A percentile compares a stretch with the other conserved stretches of the same genome.
Evolutionary conservation across 2,797 vertebrate genomes (phyloP).

Genomic region (Falco berigora): DNA sequence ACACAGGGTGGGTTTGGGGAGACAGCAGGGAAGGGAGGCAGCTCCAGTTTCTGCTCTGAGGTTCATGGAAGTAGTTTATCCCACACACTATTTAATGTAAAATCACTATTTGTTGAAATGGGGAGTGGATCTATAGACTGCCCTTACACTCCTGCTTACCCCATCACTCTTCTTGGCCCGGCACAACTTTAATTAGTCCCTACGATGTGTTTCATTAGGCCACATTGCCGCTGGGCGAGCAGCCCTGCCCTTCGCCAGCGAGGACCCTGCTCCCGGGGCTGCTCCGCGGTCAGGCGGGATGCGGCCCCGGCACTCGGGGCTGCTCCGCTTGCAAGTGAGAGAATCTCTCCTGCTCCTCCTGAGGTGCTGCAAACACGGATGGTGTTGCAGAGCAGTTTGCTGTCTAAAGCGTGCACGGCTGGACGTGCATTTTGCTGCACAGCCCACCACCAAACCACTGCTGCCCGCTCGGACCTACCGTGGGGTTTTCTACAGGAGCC

Average conservation of each 20-base stretch:
- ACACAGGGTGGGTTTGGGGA: not conserved
- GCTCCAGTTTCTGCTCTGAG: not conserved
- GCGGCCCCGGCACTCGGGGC: fast-evolving
- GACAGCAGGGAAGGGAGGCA: not conserved
- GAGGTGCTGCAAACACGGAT: not conserved
- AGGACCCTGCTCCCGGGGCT: fast-evolving
- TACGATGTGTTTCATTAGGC: not conserved
- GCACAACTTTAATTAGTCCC: not conserved
- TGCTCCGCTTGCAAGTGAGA: not conserved
- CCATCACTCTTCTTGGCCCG: not conserved
- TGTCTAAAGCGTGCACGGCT: fast-evolving
- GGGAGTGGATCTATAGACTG: not conserved
- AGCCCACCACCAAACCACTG: not conserved
- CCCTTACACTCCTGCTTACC: not conserved
- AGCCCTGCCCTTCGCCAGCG: not conserved
- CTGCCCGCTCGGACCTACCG: not conserved
- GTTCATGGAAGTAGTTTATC: not conserved
- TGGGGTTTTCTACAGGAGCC: not conserved
- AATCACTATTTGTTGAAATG: not conserved
- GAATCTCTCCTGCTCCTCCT: not conserved
- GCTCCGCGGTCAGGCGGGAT: fast-evolving
- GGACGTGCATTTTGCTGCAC: not conserved
- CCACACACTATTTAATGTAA: fast-evolving
- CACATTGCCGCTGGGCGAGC: not conserved
- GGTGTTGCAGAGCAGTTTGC: not conserved